Conservation (phyloP, 2,797 vertebrate genomes). For the Squalus acanthias region DNA sequence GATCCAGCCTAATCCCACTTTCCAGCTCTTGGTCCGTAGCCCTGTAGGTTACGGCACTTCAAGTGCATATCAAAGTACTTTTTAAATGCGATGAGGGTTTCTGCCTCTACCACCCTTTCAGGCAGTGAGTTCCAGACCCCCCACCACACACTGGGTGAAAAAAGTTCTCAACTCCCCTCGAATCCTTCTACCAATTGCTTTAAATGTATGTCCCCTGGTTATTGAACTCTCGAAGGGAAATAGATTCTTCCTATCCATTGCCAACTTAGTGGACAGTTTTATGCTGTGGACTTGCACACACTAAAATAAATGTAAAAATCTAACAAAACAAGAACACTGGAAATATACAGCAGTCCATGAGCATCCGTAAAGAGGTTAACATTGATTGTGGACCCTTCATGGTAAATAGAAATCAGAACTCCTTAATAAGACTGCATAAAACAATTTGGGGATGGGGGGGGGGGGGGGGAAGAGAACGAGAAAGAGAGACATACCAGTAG, state of each 20-base stretch:
- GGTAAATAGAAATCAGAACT: background rate
- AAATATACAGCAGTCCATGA: background rate
- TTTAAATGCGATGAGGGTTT: too few relatives aligned
- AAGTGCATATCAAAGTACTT: too few relatives aligned
- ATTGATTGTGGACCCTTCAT: background rate
- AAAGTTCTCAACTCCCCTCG: too few relatives aligned
- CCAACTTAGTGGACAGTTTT: background rate
- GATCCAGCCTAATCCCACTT: too few relatives aligned
- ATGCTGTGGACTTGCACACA: background rate
- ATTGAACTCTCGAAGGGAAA: too few relatives aligned
- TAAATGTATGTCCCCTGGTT: too few relatives aligned
- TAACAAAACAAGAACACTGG: background rate
- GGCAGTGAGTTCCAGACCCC: too few relatives aligned
- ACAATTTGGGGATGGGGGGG: background rate
- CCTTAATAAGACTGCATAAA: background rate
- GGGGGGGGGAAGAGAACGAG: rapidly evolving
- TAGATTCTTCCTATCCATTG: background rate
- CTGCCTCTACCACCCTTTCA: too few relatives aligned
- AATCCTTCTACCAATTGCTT: too few relatives aligned
- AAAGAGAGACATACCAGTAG: background rate
- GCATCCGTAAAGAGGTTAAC: background rate
- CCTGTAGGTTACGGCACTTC: too few relatives aligned
- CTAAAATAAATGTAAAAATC: background rate
- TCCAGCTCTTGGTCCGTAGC: too few relatives aligned
- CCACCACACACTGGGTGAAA: too few relatives aligned